Base-by-base conservation (phyloP, 1,140 invertebrate genomes). In the Drosophila bipectinata region DNA sequence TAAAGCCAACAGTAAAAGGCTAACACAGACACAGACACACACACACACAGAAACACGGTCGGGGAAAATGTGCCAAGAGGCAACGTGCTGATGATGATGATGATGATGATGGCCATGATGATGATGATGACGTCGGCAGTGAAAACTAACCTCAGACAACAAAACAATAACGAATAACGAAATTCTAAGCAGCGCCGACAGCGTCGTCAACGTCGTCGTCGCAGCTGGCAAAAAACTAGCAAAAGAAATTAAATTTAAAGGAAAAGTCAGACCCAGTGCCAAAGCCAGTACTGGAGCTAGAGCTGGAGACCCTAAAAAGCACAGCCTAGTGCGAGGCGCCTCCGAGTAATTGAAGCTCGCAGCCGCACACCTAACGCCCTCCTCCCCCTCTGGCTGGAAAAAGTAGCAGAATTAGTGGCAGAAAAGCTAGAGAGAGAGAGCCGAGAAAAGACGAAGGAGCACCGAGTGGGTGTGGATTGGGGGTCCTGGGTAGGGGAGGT, bases 171-270 rank as follows among this genome's bases (percentile, higher is more conserved):
- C 79, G 82, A 88, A 87, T 88, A 87, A 82, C 79, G 82, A 88
- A 88, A 88, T 88, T 85, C 82, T 87, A 88, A 88, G 82, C 83
- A 87, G 58, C 21, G 59, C 71, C 72, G 71, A 73, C 72, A 74
- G 18, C 63, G 59, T 37, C 63, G 18, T 18, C 18, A 18, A 18
- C 18, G 18, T 18, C 18, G 18, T 18, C 56, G 56, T 32, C 63
- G 57, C 57, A 51, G 58, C 59, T 55, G 71, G 52, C 61, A 48
- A 60, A 88, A 82, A 82, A 87, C 78, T 88, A 88, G 74, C 82
- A 82, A 85, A 85, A 87, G 78, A 88, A 88, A 87, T 87, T 88
- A 88, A 87, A 88, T 87, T 87, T 87, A 87, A 87, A 87, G 83
- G 64, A 21, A 21, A 21, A 21, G 47, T 6, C 15, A 37, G 14